These are phyloP conservation scores for Drosophila tanythrix DNA, from an alignment of 2,888 invertebrate genomes.

Conservation along the genomic window DNA sequence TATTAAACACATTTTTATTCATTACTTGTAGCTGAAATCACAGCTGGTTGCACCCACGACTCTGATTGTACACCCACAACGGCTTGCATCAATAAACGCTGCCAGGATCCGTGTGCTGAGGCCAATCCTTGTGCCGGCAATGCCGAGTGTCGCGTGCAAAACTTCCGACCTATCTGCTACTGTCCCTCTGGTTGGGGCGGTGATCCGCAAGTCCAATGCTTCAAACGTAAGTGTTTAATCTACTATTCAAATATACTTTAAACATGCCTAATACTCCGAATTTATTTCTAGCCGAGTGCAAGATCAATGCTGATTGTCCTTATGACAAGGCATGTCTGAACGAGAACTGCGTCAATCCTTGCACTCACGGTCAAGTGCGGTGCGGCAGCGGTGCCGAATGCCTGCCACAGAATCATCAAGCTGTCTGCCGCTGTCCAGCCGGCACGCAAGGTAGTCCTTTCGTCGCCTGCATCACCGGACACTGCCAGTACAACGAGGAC, in stretches of 20 bases:
- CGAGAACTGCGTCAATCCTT: conserved; percentile 92
- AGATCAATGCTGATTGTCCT: conserved; percentile 91
- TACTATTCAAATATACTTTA: neutral
- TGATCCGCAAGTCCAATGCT: conserved; percentile 93
- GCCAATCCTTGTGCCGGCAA: conserved; percentile 92
- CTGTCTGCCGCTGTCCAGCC: conserved; percentile 92
- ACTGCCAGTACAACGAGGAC: conserved; percentile 95
- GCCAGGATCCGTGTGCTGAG: conserved; percentile 92
- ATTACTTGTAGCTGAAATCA: conserved; percentile 77
- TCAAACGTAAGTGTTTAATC: conserved; percentile 89
- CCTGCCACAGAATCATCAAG: conserved; percentile 90
- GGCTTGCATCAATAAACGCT: conserved; percentile 92
- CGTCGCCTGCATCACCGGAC: conserved; percentile 92
- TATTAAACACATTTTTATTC: neutral
- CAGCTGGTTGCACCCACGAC: conserved; percentile 90
- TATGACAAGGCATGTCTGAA: conserved; percentile 92
- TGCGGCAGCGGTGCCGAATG: conserved; percentile 94
- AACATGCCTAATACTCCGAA: neutral
- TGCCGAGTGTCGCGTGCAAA: conserved; percentile 91
- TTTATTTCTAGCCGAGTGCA: conserved; percentile 89
- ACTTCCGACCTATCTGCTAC: conserved; percentile 92
- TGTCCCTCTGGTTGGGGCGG: conserved; percentile 95
- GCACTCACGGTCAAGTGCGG: conserved; percentile 87
- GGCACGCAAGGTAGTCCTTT: conserved; percentile 94
- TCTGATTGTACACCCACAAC: conserved; percentile 91